phyloP scores from a whole-genome alignment of 2,113 vertebrate genomes.

The Elachura formosa region DNA sequence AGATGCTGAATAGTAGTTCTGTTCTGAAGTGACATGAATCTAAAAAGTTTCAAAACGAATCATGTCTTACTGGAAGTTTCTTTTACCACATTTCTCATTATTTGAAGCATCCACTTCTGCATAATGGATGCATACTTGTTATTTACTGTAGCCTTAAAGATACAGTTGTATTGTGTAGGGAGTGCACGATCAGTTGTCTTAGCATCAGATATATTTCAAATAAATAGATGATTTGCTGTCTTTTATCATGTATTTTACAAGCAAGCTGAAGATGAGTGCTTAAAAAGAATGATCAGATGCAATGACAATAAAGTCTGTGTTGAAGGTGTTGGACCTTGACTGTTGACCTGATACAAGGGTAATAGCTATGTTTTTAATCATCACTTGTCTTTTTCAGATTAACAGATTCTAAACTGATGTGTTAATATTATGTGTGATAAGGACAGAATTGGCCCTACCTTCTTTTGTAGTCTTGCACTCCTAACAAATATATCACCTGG shows the following conservation, averaged over 20 bases:
- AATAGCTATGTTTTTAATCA: slow-evolving; percentile 1
- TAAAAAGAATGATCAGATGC: not conserved
- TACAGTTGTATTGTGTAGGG: not conserved
- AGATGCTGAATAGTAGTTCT: not conserved
- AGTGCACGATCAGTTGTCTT: not conserved
- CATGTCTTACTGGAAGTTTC: not conserved
- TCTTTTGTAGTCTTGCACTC: not conserved
- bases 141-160: not conserved
- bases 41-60: not conserved
- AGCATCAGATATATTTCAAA: not conserved
- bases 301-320: not conserved
- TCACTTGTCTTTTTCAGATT: not conserved
- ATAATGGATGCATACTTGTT: not conserved
- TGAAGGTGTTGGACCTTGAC: not conserved
- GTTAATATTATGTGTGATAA: not conserved
- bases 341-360: not conserved
- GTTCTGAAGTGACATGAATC: not conserved
- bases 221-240: not conserved
- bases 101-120: not conserved
- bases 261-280: not conserved
- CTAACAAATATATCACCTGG: not conserved
- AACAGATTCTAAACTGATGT: not conserved
- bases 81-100: not conserved
- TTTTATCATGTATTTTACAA: not conserved
- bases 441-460: not conserved